These are phyloP conservation scores for Nymphalis urticae DNA, from an alignment of 2,888 invertebrate species.

Conservation along the genomic window DNA sequence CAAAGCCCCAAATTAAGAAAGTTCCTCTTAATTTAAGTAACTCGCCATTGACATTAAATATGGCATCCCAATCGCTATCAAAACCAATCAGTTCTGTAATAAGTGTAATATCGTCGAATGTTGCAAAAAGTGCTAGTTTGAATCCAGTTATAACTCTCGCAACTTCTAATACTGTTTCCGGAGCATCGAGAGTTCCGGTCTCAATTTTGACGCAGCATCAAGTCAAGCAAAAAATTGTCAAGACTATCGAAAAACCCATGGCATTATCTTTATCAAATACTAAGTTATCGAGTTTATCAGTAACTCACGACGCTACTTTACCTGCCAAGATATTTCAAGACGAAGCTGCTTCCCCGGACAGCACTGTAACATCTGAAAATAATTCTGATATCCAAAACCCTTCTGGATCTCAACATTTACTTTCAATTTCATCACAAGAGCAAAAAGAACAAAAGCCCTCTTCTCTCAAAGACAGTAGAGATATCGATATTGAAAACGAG, in stretches of 20 bases:
- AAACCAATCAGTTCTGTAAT: constrained; percentile 75
- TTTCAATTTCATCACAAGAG: constrained; percentile 48
- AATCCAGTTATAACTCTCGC: constrained; percentile 71
- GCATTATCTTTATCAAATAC: constrained; percentile 76
- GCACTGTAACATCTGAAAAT: constrained; percentile 61
- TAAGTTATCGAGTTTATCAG: constrained; percentile 80
- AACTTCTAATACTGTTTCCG: constrained; percentile 57
- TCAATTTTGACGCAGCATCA: constrained; percentile 75
- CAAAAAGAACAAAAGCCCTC: constrained; percentile 54
- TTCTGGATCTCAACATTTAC: constrained; percentile 51
- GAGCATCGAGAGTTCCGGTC: constrained; percentile 65
- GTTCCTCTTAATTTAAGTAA: constrained; percentile 65
- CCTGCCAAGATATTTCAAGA: constrained; percentile 86
- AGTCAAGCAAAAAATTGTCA: constrained; percentile 77
- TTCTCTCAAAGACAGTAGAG: constrained; percentile 60
- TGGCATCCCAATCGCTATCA: constrained; percentile 64
- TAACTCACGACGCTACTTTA: constrained; percentile 81
- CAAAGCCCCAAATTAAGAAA: constrained; percentile 64
- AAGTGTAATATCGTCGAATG: constrained; percentile 74
- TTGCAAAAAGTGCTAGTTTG: constrained; percentile 63
- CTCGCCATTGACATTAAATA: constrained; percentile 61
- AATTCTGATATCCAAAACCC: constrained; percentile 50
- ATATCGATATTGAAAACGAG: constrained; percentile 76
- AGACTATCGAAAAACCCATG: constrained; percentile 77
- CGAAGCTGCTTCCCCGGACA: constrained; percentile 83